Conservation (phyloP, 2,888 invertebrate species). For the Tridacna gigas region DNA sequence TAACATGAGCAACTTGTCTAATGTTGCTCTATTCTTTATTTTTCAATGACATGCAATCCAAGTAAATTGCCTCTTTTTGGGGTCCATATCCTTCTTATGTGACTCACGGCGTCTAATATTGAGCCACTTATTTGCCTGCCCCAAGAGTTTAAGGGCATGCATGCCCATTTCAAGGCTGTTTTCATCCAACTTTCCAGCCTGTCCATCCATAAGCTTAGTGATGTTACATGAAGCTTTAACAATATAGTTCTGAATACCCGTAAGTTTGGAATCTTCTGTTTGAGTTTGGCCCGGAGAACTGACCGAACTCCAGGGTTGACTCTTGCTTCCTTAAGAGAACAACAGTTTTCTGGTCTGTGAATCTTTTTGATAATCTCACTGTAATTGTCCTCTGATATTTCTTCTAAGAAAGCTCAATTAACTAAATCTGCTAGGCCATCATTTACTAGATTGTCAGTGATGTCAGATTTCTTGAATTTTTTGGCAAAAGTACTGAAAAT, state of each 20-base stretch:
- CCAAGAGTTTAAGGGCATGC: conserved; percentile 12
- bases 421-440: conserved; percentile 11
- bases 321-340: conserved; percentile 20
- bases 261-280: conserved; percentile 36
- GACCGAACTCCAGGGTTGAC: conserved; percentile 40
- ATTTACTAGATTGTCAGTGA: conserved; percentile 20
- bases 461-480: conserved; percentile 35
- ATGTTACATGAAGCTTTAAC: conserved; percentile 48
- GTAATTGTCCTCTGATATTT: conserved; percentile 36
- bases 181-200: conserved; percentile 12
- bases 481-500: conserved; percentile 29
- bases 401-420: conserved; percentile 37
- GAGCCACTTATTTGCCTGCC: conserved; percentile 27
- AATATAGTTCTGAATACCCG: conserved; percentile 46
- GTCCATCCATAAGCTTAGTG: conserved; percentile 28
- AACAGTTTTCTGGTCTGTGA: conserved; percentile 35
- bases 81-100: conserved; percentile 35
- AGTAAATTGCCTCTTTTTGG: background rate
- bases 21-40: background rate
- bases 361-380: conserved; percentile 23
- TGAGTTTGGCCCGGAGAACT: conserved; percentile 31
- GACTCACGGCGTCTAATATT: conserved; percentile 20
- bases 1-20: conserved; percentile 22
- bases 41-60: background rate
- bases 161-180: background rate